Evolutionary conservation across 2,797 vertebrate species (phyloP).

Genomic region (Poeciliopsis paucimaculata): DNA sequence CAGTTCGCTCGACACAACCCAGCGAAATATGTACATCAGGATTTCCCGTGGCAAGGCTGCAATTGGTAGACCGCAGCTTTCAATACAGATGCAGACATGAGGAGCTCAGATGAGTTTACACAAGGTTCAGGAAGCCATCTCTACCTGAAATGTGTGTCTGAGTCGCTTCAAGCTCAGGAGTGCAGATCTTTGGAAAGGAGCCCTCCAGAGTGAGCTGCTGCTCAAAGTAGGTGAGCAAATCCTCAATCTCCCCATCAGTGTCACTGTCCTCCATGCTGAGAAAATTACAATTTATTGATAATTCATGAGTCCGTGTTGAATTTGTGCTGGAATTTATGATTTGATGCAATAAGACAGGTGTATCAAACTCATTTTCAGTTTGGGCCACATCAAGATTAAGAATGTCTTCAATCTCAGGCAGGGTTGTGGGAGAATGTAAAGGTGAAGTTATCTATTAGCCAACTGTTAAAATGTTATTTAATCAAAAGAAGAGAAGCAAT

Average conservation of each 20-base stretch:
- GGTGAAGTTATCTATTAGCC: no score
- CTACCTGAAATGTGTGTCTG: constrained; percentile 94
- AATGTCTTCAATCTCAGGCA: not conserved
- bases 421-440: no score
- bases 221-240: constrained; percentile 92
- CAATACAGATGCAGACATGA: not conserved
- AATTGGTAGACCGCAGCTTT: not conserved
- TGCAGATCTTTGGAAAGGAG: constrained; percentile 89
- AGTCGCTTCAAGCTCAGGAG: constrained; percentile 86
- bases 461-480: no score
- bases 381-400: no score
- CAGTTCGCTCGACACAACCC: constrained; percentile 97
- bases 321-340: not conserved
- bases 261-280: constrained; percentile 85
- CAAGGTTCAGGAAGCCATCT: not conserved
- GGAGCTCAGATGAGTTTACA: not conserved
- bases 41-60: constrained; percentile 93
- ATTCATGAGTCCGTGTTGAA: not conserved
- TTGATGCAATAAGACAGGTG: not conserved
- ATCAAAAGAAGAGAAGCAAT: not conserved
- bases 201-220: constrained; percentile 91
- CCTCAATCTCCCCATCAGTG: constrained; percentile 87
- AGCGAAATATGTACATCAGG: constrained; percentile 97
- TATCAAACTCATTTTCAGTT: no score
- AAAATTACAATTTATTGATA: not conserved